Evolutionary conservation across 2,888 invertebrate species (phyloP).

Genomic region (Leucania comma): DNA sequence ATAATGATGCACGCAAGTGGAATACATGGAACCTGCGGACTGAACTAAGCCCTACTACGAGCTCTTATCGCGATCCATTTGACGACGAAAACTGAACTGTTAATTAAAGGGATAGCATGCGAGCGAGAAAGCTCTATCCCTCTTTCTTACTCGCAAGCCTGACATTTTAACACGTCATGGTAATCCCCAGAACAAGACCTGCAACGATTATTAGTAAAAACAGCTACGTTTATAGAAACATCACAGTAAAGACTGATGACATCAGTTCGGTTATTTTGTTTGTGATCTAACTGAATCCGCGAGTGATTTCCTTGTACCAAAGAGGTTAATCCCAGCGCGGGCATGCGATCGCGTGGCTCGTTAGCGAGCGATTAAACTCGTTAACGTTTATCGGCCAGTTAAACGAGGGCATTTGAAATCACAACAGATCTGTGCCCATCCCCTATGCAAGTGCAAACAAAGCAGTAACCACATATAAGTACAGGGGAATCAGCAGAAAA

Average conservation of each 20-base stretch:
- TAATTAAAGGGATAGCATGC: no score
- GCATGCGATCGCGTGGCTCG: constrained; percentile 39
- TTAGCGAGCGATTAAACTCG: constrained; percentile 65
- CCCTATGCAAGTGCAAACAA: constrained; percentile 4
- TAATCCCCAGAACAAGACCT: no score
- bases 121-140: no score
- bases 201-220: neutral
- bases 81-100: no score
- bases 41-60: no score
- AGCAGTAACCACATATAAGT: neutral
- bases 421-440: neutral
- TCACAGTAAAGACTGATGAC: neutral
- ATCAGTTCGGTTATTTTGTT: neutral
- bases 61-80: no score
- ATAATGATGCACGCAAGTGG: no score
- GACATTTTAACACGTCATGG: no score
- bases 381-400: constrained; percentile 38
- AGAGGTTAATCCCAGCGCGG: constrained; percentile 19
- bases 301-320: neutral
- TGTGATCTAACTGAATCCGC: neutral
- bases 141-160: no score
- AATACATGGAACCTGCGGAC: no score
- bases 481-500: neutral
- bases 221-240: neutral
- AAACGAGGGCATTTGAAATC: constrained; percentile 15